Evolutionary conservation across 2,113 vertebrate species (phyloP), one percentile per base, ranked within the genome.

Genomic region (Bubo scandiacus): DNA sequence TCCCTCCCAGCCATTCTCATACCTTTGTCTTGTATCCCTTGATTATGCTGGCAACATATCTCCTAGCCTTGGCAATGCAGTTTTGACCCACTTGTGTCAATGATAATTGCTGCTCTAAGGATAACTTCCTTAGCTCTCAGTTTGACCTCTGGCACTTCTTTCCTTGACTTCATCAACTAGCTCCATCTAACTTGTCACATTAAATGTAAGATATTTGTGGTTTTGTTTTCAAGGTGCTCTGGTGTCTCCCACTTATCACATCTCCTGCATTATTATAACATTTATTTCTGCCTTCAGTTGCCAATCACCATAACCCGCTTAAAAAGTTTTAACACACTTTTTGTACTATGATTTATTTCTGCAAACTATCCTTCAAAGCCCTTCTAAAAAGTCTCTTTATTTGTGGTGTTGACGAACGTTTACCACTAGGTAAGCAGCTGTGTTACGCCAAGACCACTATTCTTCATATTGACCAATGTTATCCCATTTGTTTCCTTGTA

Each of bases 91-190:
- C 54, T 65, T 67, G 34, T 77, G 57, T 63, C 34, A 86, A 26
- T n/a, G 80, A 42, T 77, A 83, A 55, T 78, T 81, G 51, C 72
- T 86, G 17, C 59, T 95, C 21, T 89, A 29, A 95, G 86, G 72
- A 74, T n/a, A 47, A 89, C 57, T 88, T 89, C 32, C 36, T 65
- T 72, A 71, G 25, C 75, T 63, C 49, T 74, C 34, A 18, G 7
- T 86, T 80, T 95, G 88, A 90, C 74, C 81, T 80, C 59, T 86
- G 58, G 92, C 55, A 54, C 57, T 94, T 90, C 45, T 80, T 93
- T 85, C 17, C 47, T 70, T 75, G 74, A 40, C 63, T 95, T 81
- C 43, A 55, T 94, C 79, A 86, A 23, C 47, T 71, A 81, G 17
- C 38, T 92, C 20, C 38, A 73, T 51, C 59, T 81, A 73, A 66